Percentiles rank a stretch among this genome's conserved stretches.
Conservation (phyloP, 2,797 vertebrate species). For the Sebastes miniatus region DNA sequence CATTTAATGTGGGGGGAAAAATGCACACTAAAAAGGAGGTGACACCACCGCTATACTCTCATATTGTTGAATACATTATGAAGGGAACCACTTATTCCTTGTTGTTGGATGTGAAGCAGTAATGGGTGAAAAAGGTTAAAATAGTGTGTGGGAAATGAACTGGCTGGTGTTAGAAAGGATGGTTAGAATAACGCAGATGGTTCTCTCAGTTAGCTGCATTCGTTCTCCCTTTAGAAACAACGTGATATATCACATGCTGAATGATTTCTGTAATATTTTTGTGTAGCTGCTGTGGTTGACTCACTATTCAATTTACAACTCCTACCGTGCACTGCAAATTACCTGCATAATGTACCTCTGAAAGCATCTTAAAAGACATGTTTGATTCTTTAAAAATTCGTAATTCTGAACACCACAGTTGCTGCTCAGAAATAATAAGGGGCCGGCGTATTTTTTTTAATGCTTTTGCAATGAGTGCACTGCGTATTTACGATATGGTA, state of each 20-base stretch:
- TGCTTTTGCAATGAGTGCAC: no score
- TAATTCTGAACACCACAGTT: slow-evolving; percentile 7
- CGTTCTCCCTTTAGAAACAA: slow-evolving; percentile 7
- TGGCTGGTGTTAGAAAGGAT: neutral
- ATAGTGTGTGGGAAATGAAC: neutral
- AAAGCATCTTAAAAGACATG: neutral
- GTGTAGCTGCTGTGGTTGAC: neutral
- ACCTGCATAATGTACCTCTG: slow-evolving; percentile 6
- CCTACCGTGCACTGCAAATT: slow-evolving; percentile 1
- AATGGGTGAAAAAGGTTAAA: slow-evolving; percentile 31
- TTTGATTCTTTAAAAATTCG: slow-evolving; percentile 6
- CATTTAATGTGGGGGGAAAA: slow-evolving; percentile 71
- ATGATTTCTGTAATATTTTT: slow-evolving; percentile 9
- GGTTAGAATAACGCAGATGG: slow-evolving; percentile 8
- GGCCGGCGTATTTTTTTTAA: no score
- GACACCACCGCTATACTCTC: slow-evolving; percentile 66
- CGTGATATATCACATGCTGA: neutral
- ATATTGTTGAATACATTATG: slow-evolving; percentile 61
- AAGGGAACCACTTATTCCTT: slow-evolving; percentile 40
- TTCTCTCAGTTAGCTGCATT: neutral
- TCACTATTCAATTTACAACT: slow-evolving; percentile 15
- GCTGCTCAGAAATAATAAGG: neutral
- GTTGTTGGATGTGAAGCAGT: slow-evolving; percentile 34
- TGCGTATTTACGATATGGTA: no score
- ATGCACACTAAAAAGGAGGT: slow-evolving; percentile 77